Base-by-base conservation (phyloP, 1,140 invertebrate genomes). In the Cyclina sinensis region DNA sequence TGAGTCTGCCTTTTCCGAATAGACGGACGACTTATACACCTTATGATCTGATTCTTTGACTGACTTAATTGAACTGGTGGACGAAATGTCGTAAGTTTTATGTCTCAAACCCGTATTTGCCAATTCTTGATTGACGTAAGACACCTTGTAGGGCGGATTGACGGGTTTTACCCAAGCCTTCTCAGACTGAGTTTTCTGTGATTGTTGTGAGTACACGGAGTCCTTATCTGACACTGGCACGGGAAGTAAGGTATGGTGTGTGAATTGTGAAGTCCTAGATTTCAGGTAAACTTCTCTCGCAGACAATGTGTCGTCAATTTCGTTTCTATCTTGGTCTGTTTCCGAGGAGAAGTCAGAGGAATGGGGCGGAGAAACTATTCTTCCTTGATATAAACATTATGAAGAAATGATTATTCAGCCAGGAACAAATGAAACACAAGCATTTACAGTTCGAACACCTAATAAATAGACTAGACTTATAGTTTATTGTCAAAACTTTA, bases 331-430 rank as follows among this genome's bases (percentile, higher is more conserved):
- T 37, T 70, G 14, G 18, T 37, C 79, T 43, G 35, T 4, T 57
- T 81, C 57, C 35, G 43, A 21, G 0, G 39, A 32, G 35, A 57
- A 59, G 27, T 87, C 85, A 16, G 73, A 59, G 24, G 74, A 79
- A 68, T 74, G 65, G 0, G 85, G 85, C 14, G 85, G 85, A 1
- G 85, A 87, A 5, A 87, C 85, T 32, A 87, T 87, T 7, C 85
- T 12, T 0, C 85, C 85, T 87, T n/a, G n/a, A n/a, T n/a, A n/a
- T n/a, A n/a, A n/a, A n/a, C n/a, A n/a, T n/a, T n/a, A n/a, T n/a
- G 59, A 27, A 51, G 32, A 5, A 18, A 39, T 32, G n/a, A 32
- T 16, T 16, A 46, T 4, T 43, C 35, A 39, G 7, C 18, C 35
- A 57, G 24, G 18, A 21, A 79, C n/a, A 54, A 21, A 78, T 7